Percentiles rank a stretch among this genome's conserved stretches.
These are phyloP conservation scores for Cylindroiulus punctatus DNA, from an alignment of 2,888 invertebrate genomes.

Conservation along the genomic window DNA sequence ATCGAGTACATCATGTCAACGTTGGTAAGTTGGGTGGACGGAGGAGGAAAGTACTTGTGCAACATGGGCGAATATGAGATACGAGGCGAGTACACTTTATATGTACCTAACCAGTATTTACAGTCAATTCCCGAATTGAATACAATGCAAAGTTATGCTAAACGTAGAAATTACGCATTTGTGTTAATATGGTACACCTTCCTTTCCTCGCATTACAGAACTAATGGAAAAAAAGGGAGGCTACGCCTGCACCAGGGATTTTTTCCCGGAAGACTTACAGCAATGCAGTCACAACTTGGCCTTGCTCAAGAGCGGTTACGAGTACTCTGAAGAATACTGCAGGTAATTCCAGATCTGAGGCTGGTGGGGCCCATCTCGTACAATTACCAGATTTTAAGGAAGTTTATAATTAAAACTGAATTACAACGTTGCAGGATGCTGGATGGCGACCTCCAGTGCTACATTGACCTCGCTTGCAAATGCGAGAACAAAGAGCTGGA, in stretches of 20 bases:
- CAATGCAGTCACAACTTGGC: neutral
- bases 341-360: neutral
- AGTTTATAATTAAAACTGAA: neutral
- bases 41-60: neutral
- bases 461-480: slow-evolving; percentile 1
- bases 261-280: neutral
- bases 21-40: neutral
- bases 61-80: slow-evolving; percentile 2
- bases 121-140: too few relatives aligned
- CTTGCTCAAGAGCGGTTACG: slow-evolving; percentile 4
- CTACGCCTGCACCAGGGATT: neutral
- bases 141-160: too few relatives aligned
- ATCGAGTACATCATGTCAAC: neutral
- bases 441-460: neutral
- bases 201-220: neutral
- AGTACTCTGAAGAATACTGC: slow-evolving; percentile 35
- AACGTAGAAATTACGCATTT: too few relatives aligned
- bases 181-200: too few relatives aligned
- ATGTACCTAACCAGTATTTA: too few relatives aligned
- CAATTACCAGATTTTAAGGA: too few relatives aligned
- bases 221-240: slow-evolving; percentile 8
- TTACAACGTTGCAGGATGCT: neutral
- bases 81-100: neutral
- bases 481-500: neutral
- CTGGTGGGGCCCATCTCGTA: too few relatives aligned